Evolutionary conservation across 2,113 vertebrate genomes (phyloP).

Genomic region (Scomber colias): DNA sequence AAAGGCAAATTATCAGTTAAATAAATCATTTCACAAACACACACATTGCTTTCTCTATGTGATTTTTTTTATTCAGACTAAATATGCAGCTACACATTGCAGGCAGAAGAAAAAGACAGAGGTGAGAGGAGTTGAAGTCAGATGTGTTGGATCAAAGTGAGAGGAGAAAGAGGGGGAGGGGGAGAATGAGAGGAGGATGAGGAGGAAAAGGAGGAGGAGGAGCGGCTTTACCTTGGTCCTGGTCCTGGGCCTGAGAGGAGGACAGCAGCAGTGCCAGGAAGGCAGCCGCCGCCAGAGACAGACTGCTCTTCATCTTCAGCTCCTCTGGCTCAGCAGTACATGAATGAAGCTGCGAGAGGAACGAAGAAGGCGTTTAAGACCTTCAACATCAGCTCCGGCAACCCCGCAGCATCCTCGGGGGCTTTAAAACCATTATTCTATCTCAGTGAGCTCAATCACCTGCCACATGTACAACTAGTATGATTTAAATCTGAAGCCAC

Average conservation of each 20-base stretch:
- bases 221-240: conserved; percentile 91
- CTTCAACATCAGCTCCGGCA: background rate
- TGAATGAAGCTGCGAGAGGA: conserved; percentile 87
- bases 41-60: conserved; percentile 38
- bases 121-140: conserved; percentile 32
- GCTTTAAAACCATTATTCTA: background rate
- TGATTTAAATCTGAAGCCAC: background rate
- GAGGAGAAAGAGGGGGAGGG: background rate
- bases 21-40: conserved; percentile 52
- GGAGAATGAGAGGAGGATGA: background rate
- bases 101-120: conserved; percentile 14
- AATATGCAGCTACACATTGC: conserved; percentile 9
- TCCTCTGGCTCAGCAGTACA: conserved; percentile 87
- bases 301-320: conserved; percentile 89
- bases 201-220: conserved; percentile 11
- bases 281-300: conserved; percentile 84
- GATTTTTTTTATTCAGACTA: conserved; percentile 52
- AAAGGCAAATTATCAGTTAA: conserved; percentile 11
- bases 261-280: conserved; percentile 88
- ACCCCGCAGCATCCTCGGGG: background rate
- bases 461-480: background rate
- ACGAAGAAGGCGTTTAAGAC: conserved; percentile 27
- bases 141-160: conserved; percentile 33
- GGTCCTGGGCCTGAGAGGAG: conserved; percentile 89
- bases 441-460: background rate